These are phyloP conservation scores for Phataginus tetradactyla DNA, from an alignment of 2,797 vertebrate genomes.

Conservation along the genomic window DNA sequence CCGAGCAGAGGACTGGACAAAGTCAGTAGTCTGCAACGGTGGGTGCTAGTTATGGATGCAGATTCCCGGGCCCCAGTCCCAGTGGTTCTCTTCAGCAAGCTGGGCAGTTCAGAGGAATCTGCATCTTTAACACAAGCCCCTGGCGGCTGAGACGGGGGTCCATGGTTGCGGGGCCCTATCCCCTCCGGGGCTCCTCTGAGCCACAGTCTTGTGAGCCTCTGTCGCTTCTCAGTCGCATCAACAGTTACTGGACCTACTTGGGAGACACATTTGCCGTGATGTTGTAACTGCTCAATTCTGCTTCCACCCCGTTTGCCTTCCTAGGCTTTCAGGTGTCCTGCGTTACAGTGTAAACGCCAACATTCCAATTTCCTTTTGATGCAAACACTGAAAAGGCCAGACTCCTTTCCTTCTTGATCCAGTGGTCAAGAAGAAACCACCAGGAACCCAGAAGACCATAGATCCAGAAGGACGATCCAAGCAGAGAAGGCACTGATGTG, in stretches of 20 bases:
- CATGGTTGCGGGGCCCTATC: background rate
- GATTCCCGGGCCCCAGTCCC: background rate
- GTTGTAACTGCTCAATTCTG: background rate
- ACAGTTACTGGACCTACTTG: background rate
- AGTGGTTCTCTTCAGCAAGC: background rate
- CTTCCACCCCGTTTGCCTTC: background rate
- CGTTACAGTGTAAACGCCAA: background rate
- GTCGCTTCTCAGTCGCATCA: background rate
- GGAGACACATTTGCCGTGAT: background rate
- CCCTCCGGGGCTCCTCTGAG: background rate
- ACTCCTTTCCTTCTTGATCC: background rate
- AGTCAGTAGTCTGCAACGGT: accelerated
- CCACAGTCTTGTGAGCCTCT: background rate
- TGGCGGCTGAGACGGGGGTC: background rate
- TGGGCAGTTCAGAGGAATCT: background rate
- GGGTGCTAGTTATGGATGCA: background rate
- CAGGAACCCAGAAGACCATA: background rate
- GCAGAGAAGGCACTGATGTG: background rate
- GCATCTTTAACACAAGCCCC: background rate
- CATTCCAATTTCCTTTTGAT: background rate
- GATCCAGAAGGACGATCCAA: constrained; percentile 64
- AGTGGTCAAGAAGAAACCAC: background rate
- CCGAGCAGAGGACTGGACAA: background rate
- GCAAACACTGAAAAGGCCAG: background rate
- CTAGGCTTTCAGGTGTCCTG: background rate